Percentiles rank a stretch among this genome's conserved stretches.
Evolutionary conservation across 2,113 vertebrate genomes (phyloP).

Genomic region (human (Homo sapiens)): GRCh38 chr13:36492501-36493000

Average conservation of each 20-base stretch:
- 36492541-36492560: not conserved
- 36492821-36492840: not conserved
- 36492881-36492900: not conserved
- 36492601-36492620: not conserved
- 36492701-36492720: not conserved
- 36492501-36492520: not conserved
- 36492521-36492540: not conserved
- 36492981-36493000: not conserved
- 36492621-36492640: not conserved
- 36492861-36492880: not conserved
- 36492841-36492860: not conserved
- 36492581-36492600: not conserved
- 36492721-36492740: not conserved
- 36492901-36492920: not conserved
- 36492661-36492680: not conserved
- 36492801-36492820: not conserved
- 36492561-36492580: not conserved
- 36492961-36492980: not conserved
- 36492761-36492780: not conserved
- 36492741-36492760: not conserved
- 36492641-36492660: not conserved
- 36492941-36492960: not conserved
- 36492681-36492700: not conserved
- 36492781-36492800: not conserved
- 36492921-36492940: not conserved